phyloP scores from a whole-genome alignment of 2,888 invertebrate genomes.

The Philhelius pedissequus region DNA sequence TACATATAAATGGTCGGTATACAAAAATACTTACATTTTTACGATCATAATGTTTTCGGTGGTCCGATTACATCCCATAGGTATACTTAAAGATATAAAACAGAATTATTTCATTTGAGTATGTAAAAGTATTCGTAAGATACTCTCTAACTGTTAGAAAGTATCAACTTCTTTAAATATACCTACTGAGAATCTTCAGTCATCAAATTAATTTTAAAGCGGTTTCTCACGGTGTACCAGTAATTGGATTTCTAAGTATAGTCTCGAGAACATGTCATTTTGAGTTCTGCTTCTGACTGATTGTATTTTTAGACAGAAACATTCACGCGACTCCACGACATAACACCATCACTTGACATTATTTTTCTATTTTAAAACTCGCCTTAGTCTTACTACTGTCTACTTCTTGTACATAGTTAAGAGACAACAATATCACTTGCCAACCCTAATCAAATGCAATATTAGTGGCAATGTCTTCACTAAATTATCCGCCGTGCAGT shows the following conservation, averaged over 20 bases:
- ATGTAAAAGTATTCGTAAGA: too few relatives aligned
- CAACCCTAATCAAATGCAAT: constrained; percentile 35
- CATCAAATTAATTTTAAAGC: background rate
- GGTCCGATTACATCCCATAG: too few relatives aligned
- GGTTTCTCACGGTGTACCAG: constrained; percentile 51
- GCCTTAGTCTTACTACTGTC: background rate
- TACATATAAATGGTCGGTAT: too few relatives aligned
- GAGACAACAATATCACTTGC: constrained; percentile 41
- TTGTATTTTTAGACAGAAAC: constrained; percentile 59
- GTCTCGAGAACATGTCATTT: constrained; percentile 39
- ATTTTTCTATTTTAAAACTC: constrained; percentile 52
- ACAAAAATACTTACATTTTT: too few relatives aligned
- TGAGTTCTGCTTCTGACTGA: constrained; percentile 47
- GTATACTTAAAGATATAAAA: too few relatives aligned
- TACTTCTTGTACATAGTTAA: background rate
- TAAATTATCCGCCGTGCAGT: constrained; percentile 61
- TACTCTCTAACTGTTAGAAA: too few relatives aligned
- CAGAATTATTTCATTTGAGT: too few relatives aligned
- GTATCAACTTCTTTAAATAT: too few relatives aligned
- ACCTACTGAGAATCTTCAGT: background rate
- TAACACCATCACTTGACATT: constrained; percentile 51
- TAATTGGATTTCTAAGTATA: constrained; percentile 40
- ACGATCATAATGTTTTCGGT: too few relatives aligned
- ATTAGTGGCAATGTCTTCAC: constrained; percentile 66
- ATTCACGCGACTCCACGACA: constrained; percentile 41